Evolutionary conservation across 1,140 invertebrate species (phyloP), one percentile per base, ranked within the genome.

Genomic region (Hylyphantes graminicola): DNA sequence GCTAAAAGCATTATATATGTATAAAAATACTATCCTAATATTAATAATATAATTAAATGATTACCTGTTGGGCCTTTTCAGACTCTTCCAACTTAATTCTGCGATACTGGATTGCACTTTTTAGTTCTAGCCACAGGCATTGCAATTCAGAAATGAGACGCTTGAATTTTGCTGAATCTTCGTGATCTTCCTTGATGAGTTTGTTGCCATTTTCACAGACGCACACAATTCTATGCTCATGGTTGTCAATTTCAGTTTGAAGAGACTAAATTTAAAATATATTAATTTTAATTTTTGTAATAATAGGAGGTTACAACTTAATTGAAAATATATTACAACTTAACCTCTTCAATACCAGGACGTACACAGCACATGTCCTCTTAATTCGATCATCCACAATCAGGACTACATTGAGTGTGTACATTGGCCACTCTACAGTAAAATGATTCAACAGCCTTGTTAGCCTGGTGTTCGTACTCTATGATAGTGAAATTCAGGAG

Each of bases 181-280:
- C 97, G 89, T 99, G 97, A 4, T 94, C 95, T 90, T 98, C 97
- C 88, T 96, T 94, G 86, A 99, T 98, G 64, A 99, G 91, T 90
- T 97, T 97, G 88, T 96, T 93, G 6, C 98, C 98, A 88, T 97
- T 98, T 85, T 95, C 94, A 88, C 96, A 96, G 11, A 98, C 95
- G 0, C 94, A 92, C 87, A 95, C 93, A 86, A 99, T 97, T 85
- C 97, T 93, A 4, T 96, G 96, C 90, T 99, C 97, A 89, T 99
- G 98, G 90, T 99, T 98, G 79, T 99, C 97, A 82, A 99, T 97
- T 91, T 99, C 98, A 0, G 83, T 78, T 64, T 75, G 83, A 64
- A 85, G 75, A 72, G 75, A 78, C 83, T 85, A 50, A 17, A 82
- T 35, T 35, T 35, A 35, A 35, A 35, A 35, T 35, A 35, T 35